Conservation (phyloP, 64 coral and sea anemone species). For the Montipora efflorescens region DNA sequence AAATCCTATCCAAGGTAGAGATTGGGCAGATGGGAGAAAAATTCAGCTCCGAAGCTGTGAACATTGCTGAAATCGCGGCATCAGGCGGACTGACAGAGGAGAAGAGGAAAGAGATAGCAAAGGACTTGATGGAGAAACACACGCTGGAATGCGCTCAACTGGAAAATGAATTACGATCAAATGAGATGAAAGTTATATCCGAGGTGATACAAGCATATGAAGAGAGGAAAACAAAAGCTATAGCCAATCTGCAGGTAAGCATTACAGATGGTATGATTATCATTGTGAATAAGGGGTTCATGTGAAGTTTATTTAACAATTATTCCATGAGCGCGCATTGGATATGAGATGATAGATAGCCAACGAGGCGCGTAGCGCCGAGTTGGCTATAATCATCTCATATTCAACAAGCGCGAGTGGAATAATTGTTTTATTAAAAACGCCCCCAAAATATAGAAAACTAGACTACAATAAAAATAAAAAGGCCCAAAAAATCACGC, state of each 20-base stretch:
- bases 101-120: slow-evolving; percentile 87
- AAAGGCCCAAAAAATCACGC: too few relatives aligned
- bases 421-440: too few relatives aligned
- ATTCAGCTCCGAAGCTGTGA: slow-evolving; percentile 88
- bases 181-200: slow-evolving; percentile 95
- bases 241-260: slow-evolving; percentile 62
- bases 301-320: too few relatives aligned
- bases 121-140: slow-evolving; percentile 94
- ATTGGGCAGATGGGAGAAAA: slow-evolving; percentile 95
- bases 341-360: too few relatives aligned
- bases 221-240: slow-evolving; percentile 80
- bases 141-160: slow-evolving; percentile 93
- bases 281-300: not conserved
- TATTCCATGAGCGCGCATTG: too few relatives aligned
- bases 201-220: slow-evolving; percentile 91
- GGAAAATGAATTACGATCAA: slow-evolving; percentile 86
- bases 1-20: slow-evolving; percentile 89
- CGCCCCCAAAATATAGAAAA: too few relatives aligned
- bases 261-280: not conserved
- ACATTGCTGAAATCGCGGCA: slow-evolving; percentile 81
- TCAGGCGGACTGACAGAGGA: slow-evolving; percentile 85
- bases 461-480: too few relatives aligned
- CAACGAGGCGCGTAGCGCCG: too few relatives aligned
- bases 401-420: too few relatives aligned
- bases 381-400: too few relatives aligned